Base-by-base conservation (phyloP, 1,140 invertebrate genomes). In the Chymomyza costata region DNA sequence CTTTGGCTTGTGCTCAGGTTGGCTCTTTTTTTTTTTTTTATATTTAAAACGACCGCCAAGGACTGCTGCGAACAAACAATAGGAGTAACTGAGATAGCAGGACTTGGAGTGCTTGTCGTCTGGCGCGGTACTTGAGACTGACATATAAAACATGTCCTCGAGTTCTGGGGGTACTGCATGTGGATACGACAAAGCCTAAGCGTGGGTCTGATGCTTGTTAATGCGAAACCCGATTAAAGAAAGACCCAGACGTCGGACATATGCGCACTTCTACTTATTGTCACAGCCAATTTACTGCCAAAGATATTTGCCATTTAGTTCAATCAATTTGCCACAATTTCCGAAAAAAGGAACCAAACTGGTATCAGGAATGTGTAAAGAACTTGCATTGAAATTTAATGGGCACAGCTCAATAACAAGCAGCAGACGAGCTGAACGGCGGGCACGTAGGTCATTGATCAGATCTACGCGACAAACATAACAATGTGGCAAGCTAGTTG, bases 381-480 rank as follows among this genome's bases (percentile, higher is more conserved):
- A 32, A 11, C 31, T 21, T 25, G 44, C 52, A 74, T 74, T 74
- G 70, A 74, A 78, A 78, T 19, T 59, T 73, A 78, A 78, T 80
- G 73, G 73, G 40, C 19, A 53, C 60, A 51, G 60, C 64, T 68
- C 68, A 53, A 54, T 74, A 56, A 43, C 49, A 13, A 32, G 51
- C 34, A 28, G 46, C 11, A 14, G 8, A 34, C 32, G n/a, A 34
- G 13, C 32, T n/a, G 25, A 13, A 17, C 34, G 40, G 35, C 25
- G 41, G 50, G 58, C 71, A 76, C 70, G 65, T 76, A 78, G 71
- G 73, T 67, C 71, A 78, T 78, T 78, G 71, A 78, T 78, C 71
- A 78, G 71, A 78, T 78, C 73, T 78, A 78, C 71, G 71, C 71
- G 73, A 80, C 71, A 67, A 80, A 78, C 62, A 78, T 78, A 80